Conservation (phyloP, 1,140 invertebrate genomes). For the Sycophila sp. region DNA sequence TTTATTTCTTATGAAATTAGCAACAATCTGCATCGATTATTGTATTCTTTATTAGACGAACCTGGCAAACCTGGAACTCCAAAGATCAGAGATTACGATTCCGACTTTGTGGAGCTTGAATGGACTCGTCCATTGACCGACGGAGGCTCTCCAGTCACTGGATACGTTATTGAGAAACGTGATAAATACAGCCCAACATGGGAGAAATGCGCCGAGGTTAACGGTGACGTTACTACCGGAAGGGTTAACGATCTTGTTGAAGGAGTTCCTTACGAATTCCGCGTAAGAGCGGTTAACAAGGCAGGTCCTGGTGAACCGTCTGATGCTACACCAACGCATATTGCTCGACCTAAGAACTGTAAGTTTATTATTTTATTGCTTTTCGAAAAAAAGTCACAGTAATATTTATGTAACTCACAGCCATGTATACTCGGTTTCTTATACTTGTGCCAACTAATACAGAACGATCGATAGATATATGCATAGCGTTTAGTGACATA, state of each 20-base stretch:
- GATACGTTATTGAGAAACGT: conserved; percentile 96
- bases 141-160: conserved; percentile 89
- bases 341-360: conserved; percentile 91
- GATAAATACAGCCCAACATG: conserved; percentile 89
- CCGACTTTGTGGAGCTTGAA: conserved; percentile 93
- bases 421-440: neutral
- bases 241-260: conserved; percentile 89
- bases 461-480: conserved; percentile 5
- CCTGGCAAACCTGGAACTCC: conserved; percentile 89
- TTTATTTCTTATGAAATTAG: conserved; percentile 23
- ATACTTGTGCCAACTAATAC: conserved; percentile 16
- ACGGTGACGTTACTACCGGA: conserved; percentile 83
- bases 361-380: too few species aligned
- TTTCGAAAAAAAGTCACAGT: neutral
- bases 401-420: neutral
- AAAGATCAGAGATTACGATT: conserved; percentile 90
- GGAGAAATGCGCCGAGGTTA: conserved; percentile 87
- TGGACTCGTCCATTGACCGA: conserved; percentile 89
- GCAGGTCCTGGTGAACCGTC: conserved; percentile 92
- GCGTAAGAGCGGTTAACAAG: conserved; percentile 93
- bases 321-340: conserved; percentile 86
- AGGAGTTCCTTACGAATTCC: conserved; percentile 93
- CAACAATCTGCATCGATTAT: neutral
- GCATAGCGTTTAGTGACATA: neutral
- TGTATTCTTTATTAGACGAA: conserved; percentile 67